phyloP scores from a whole-genome alignment of 2,888 invertebrate species.

The Cinara cedri region DNA sequence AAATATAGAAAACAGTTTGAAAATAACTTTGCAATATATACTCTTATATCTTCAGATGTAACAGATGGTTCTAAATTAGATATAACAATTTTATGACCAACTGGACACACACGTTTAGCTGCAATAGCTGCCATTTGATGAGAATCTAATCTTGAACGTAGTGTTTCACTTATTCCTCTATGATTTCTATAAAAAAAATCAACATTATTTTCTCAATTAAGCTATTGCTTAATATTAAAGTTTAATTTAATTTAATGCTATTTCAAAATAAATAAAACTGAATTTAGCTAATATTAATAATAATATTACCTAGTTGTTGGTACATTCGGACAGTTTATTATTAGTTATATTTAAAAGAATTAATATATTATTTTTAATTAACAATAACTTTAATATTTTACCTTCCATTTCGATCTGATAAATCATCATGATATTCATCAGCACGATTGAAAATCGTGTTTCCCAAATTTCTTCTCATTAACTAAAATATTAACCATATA shows the following conservation, averaged over 20 bases:
- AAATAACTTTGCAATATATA: conserved; percentile 61
- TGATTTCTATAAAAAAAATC: conserved; percentile 17
- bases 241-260: neutral
- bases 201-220: too few relatives aligned
- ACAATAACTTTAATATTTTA: conserved; percentile 5
- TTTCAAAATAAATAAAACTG: neutral
- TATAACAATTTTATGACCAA: conserved; percentile 84
- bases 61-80: conserved; percentile 87
- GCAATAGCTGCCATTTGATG: conserved; percentile 25
- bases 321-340: too few relatives aligned
- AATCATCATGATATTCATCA: conserved; percentile 40
- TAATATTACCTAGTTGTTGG: too few relatives aligned
- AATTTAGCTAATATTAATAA: neutral
- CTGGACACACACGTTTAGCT: conserved; percentile 61
- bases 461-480: conserved; percentile 17
- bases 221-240: too few relatives aligned
- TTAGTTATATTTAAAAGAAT: neutral
- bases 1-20: neutral
- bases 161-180: conserved; percentile 47
- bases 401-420: conserved; percentile 39
- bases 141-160: conserved; percentile 53
- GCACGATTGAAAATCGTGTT: conserved; percentile 33
- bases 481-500: neutral
- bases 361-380: neutral
- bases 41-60: conserved; percentile 88